Conservation (phyloP, 2,888 invertebrate species). For the Mimas tiliae region DNA sequence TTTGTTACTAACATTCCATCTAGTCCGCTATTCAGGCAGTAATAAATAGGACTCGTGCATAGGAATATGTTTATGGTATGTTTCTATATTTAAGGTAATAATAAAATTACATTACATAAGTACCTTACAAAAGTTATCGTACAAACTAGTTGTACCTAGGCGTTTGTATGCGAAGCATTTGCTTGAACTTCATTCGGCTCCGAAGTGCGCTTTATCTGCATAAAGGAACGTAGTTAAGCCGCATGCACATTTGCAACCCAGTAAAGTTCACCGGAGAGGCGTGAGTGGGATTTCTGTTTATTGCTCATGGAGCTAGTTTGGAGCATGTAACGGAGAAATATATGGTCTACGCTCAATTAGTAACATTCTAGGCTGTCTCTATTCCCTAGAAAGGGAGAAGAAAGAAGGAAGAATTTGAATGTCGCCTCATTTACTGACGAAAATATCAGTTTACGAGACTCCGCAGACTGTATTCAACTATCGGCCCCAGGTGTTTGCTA, state of each 20-base stretch:
- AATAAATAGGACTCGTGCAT: too few species aligned
- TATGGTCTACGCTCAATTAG: background rate
- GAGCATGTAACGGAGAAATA: slow-evolving; percentile 7
- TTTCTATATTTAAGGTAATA: background rate
- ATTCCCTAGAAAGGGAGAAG: background rate
- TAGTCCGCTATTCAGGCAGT: too few species aligned
- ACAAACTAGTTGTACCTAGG: slow-evolving; percentile 5
- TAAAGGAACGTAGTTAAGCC: slow-evolving; percentile 49
- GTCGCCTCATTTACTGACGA: too few species aligned
- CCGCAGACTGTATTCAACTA: too few species aligned
- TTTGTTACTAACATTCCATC: too few species aligned
- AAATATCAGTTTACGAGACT: too few species aligned
- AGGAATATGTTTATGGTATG: too few species aligned
- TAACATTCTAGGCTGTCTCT: background rate
- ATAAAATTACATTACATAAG: background rate
- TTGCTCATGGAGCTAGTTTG: background rate
- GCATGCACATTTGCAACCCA: slow-evolving; percentile 44
- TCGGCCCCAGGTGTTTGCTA: too few species aligned
- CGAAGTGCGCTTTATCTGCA: slow-evolving; percentile 59
- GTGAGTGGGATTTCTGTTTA: slow-evolving; percentile 11
- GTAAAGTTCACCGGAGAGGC: slow-evolving; percentile 27
- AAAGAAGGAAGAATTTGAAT: too few species aligned
- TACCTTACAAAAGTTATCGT: slow-evolving; percentile 4
- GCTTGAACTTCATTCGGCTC: slow-evolving; percentile 57
- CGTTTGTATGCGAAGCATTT: slow-evolving; percentile 14